These are phyloP conservation scores for Perca schrenkii DNA, from an alignment of 2,113 vertebrate species.

Conservation along the genomic window DNA sequence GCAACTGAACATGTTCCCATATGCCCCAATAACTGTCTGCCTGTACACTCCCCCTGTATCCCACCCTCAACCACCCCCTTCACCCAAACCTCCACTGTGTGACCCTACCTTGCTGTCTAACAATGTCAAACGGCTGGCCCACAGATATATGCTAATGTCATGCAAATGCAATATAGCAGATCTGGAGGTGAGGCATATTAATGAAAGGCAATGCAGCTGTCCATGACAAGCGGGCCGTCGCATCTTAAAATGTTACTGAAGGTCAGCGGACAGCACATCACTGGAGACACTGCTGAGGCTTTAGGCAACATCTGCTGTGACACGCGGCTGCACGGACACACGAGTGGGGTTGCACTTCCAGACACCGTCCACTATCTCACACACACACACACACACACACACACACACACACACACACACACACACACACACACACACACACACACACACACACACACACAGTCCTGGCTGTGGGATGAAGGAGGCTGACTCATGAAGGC, in stretches of 20 bases:
- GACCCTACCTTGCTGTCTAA: constrained; percentile 49
- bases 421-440: background rate
- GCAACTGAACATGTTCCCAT: background rate
- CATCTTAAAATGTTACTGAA: constrained; percentile 62
- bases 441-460: constrained; percentile 5
- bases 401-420: constrained; percentile 19
- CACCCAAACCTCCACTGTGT: constrained; percentile 19
- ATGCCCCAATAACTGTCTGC: background rate
- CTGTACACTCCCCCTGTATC: background rate
- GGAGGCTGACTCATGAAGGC: constrained; percentile 70
- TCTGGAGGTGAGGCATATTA: constrained; percentile 71
- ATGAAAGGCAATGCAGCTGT: constrained; percentile 62
- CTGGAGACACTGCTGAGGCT: constrained; percentile 53
- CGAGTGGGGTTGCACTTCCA: constrained; percentile 8
- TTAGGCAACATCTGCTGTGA: constrained; percentile 63
- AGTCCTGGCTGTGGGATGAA: constrained; percentile 39
- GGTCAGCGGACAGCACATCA: constrained; percentile 57
- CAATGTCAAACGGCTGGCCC: constrained; percentile 46
- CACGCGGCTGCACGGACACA: constrained; percentile 44
- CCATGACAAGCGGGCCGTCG: constrained; percentile 48
- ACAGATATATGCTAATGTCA: constrained; percentile 71
- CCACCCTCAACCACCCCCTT: background rate
- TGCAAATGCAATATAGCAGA: constrained; percentile 73
- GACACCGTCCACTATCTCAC: background rate
- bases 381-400: background rate